Evolutionary conservation across 1,140 invertebrate genomes (phyloP), one percentile per base, ranked within the genome.

Genomic region (Hormaphis cornu): DNA sequence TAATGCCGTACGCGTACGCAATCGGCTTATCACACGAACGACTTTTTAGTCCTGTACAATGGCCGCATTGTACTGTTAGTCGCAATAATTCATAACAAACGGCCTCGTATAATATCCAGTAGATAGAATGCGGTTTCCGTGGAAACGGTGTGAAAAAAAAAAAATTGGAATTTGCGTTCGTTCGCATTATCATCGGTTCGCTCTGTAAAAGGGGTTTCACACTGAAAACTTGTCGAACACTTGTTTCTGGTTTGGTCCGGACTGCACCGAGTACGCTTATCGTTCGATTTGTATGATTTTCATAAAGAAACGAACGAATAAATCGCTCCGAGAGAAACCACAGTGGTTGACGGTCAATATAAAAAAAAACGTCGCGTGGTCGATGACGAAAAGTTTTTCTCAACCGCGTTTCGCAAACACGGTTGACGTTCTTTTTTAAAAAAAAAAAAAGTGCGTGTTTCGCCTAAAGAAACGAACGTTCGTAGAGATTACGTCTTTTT

Each of bases 241-340:
- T 63, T 46, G 58, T 63, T 46, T 30, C 37, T 46, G 58, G 58
- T 46, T 63, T 30, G n/a, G 40, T 20, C 37, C 20, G 37, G 58
- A 44, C 58, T 10, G 40, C 37, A 18, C 14, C 33, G 37, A 44
- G 42, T 63, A 63, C n/a, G n/a, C 58, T 46, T 30, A 58, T 35
- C 33, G 33, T 35, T 18, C 54, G 54, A 63, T 63, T 63, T 63
- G 58, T 63, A 63, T 20, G 58, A 63, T 63, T 63, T 63, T 44
- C 22, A 63, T 44, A 63, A 46, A 28, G 46, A 8, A 40, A 40
- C 7, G 14, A 63, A 63, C 26, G 24, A 56, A 56, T 40, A 58
- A 58, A 58, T 40, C 8, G 33, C 33, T 37, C 30, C n/a, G 5
- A 22, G 30, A 37, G n/a, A 33, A 22, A 56, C 33, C 7, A 12